Conservation (phyloP, 2,113 vertebrate species). For the Zapus hudsonius region DNA sequence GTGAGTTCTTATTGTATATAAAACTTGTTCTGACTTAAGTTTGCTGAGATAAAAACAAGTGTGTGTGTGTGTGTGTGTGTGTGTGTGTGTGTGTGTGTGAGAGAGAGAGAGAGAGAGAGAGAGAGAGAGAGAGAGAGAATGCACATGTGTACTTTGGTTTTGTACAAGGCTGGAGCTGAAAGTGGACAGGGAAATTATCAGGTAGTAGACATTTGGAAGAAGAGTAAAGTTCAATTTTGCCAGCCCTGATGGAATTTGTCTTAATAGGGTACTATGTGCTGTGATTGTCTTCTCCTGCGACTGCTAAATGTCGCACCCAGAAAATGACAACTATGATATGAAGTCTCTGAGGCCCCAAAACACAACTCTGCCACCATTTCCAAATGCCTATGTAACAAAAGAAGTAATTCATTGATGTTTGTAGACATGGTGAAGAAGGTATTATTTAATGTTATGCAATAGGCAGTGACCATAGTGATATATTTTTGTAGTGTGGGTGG, state of each 20-base stretch:
- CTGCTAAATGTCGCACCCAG: neutral
- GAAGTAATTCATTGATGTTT: neutral
- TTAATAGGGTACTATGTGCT: neutral
- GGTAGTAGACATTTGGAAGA: neutral
- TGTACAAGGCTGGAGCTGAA: neutral
- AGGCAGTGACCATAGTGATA: neutral
- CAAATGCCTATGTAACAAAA: neutral
- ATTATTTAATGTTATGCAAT: no score
- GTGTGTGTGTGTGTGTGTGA: neutral
- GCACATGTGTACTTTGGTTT: no score
- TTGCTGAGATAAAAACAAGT: neutral
- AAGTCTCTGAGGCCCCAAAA: neutral
- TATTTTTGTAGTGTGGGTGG: neutral
- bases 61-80: neutral
- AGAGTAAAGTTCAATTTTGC: neutral
- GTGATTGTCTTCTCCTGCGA: neutral
- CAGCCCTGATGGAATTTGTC: neutral
- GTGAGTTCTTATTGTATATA: neutral
- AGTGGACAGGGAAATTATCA: no score
- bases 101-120: no score
- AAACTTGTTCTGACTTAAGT: conserved; percentile 3
- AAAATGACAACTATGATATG: neutral
- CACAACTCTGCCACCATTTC: neutral
- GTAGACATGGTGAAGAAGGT: neutral
- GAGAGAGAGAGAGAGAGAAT: no score